Evolutionary conservation across 2,888 invertebrate species (phyloP).

Genomic region (Invenusta paracnida): DNA sequence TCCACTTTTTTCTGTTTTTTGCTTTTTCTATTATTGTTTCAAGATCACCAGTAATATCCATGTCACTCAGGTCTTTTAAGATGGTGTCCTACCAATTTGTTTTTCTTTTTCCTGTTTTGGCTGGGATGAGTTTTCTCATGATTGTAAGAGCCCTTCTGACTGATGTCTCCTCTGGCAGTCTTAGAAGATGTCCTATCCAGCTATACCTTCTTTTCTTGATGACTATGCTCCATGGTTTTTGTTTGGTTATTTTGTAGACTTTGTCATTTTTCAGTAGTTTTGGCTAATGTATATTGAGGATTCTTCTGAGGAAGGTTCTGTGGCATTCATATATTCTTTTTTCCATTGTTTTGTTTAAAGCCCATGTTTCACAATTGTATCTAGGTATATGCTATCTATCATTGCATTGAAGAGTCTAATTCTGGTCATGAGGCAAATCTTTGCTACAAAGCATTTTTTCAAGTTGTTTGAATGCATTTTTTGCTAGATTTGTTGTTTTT

Average conservation of each 20-base stretch:
- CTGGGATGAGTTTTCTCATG: neutral
- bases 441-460: neutral
- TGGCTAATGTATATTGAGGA: conserved; percentile 16
- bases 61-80: conserved; percentile 11
- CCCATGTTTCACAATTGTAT: neutral
- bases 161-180: conserved; percentile 23
- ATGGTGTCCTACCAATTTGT: conserved; percentile 17
- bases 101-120: conserved; percentile 4
- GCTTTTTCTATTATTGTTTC: conserved; percentile 2
- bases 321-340: conserved; percentile 25
- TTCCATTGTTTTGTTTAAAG: neutral
- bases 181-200: conserved; percentile 21
- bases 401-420: neutral
- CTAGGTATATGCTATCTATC: neutral
- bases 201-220: conserved; percentile 19
- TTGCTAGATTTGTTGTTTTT: neutral
- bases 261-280: conserved; percentile 12
- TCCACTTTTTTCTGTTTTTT: conserved; percentile 9
- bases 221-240: conserved; percentile 18
- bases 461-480: neutral
- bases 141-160: conserved; percentile 23
- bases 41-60: conserved; percentile 12
- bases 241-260: conserved; percentile 12
- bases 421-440: neutral
- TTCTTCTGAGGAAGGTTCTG: conserved; percentile 23